Evolutionary conservation across 2,797 vertebrate genomes (phyloP).

Genomic region (Galago senegalensis): DNA sequence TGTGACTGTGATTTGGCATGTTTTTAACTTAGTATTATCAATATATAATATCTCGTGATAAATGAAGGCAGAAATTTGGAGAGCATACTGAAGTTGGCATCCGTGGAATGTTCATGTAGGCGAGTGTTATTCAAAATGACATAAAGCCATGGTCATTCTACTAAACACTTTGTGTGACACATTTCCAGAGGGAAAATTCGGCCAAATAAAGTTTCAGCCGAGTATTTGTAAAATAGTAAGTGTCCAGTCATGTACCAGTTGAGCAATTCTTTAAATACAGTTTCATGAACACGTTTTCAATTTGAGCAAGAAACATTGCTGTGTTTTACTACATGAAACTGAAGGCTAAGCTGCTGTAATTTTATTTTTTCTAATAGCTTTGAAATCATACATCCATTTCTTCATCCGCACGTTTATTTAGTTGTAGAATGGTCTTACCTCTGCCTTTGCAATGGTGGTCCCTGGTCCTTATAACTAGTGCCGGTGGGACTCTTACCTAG

Average conservation of each 20-base stretch:
- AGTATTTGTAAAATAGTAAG: conserved; percentile 20
- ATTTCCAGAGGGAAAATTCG: not conserved
- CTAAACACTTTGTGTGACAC: not conserved
- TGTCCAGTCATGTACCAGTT: not conserved
- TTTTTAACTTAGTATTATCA: conserved; percentile 50
- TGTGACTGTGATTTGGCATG: not conserved
- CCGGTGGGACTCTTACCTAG: not conserved
- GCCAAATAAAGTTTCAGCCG: not conserved
- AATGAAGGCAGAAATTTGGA: conserved; percentile 6
- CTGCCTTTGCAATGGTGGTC: not conserved
- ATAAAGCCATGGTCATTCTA: not conserved
- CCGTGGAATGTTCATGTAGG: not conserved
- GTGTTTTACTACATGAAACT: conserved; percentile 1
- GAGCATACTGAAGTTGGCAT: not conserved
- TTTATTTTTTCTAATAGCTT: not conserved
- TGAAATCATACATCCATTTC: not conserved
- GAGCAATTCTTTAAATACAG: conserved; percentile 31
- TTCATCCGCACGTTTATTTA: not conserved
- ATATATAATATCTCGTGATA: conserved; percentile 18
- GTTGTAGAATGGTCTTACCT: not conserved
- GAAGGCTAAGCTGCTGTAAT: not conserved
- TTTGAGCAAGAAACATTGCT: not conserved
- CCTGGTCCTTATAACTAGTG: not conserved
- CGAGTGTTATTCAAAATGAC: conserved; percentile 37
- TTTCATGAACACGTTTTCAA: not conserved